These are phyloP conservation scores for Anadara kagoshimensis DNA, from an alignment of 1,140 invertebrate genomes.

Conservation along the genomic window DNA sequence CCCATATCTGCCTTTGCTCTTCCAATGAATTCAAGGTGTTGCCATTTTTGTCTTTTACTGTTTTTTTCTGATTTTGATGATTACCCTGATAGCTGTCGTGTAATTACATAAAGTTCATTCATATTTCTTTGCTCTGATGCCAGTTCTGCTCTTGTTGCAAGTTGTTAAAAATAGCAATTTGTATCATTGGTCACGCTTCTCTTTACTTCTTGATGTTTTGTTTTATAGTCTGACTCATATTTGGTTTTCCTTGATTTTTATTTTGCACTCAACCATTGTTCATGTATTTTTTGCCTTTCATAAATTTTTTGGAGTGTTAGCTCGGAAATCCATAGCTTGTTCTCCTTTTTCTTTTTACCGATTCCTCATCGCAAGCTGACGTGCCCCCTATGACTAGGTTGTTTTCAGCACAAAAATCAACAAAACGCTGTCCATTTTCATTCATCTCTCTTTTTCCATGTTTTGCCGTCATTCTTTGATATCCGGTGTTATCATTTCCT, in stretches of 20 bases:
- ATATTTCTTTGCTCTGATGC: slow-evolving; percentile 24
- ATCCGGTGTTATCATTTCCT: slow-evolving; percentile 11
- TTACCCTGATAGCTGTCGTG: no score
- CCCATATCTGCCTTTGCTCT: slow-evolving; percentile 37
- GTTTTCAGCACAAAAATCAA: slow-evolving; percentile 36
- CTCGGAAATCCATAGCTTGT: slow-evolving; percentile 33
- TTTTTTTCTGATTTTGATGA: slow-evolving; percentile 12
- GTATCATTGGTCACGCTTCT: slow-evolving; percentile 31
- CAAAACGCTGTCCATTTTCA: slow-evolving; percentile 44
- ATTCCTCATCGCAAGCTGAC: slow-evolving; percentile 22
- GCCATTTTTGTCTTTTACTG: slow-evolving; percentile 14
- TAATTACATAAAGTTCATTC: no score
- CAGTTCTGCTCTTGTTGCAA: slow-evolving; percentile 36
- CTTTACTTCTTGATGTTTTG: slow-evolving; percentile 45
- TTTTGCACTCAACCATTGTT: slow-evolving; percentile 12
- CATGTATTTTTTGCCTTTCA: slow-evolving; percentile 28
- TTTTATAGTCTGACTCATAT: slow-evolving; percentile 35
- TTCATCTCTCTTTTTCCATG: slow-evolving; percentile 40
- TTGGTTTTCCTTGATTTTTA: slow-evolving; percentile 28
- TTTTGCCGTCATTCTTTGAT: slow-evolving; percentile 16
- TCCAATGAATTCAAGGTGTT: slow-evolving; percentile 15
- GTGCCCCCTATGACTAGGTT: slow-evolving; percentile 41
- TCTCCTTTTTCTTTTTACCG: slow-evolving; percentile 15
- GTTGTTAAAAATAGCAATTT: slow-evolving; percentile 32
- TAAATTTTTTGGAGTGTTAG: slow-evolving; percentile 20